Evolutionary conservation across 2,113 vertebrate genomes (phyloP).

Genomic region (Myotis brandtii): DNA sequence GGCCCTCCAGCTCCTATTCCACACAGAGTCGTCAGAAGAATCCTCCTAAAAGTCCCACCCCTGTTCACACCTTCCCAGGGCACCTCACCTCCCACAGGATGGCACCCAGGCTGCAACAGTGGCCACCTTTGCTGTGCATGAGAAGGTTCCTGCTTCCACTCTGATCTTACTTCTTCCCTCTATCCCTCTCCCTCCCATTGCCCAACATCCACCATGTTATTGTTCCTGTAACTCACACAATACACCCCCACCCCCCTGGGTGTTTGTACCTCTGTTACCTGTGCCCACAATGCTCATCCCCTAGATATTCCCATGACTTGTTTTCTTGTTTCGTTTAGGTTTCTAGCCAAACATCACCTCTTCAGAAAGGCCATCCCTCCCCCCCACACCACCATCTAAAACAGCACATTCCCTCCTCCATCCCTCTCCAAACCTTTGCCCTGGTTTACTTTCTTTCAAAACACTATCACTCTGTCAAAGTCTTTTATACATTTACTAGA

Average conservation of each 20-base stretch:
- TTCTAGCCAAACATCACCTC: not conserved
- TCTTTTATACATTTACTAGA: not conserved
- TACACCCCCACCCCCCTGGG: not conserved
- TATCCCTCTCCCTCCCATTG: not conserved
- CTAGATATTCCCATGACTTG: not conserved
- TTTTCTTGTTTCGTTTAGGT: not conserved
- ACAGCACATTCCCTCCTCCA: not conserved
- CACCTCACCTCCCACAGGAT: fast-evolving
- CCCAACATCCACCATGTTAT: not conserved
- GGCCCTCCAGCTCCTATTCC: not conserved
- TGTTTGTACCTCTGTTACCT: not conserved
- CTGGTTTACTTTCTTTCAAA: not conserved
- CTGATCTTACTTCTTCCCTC: not conserved
- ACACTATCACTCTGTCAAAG: not conserved
- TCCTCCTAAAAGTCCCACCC: not conserved
- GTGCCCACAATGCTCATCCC: not conserved
- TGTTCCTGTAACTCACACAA: not conserved
- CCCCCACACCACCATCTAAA: not conserved
- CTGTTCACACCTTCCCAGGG: not conserved
- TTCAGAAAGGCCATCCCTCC: not conserved
- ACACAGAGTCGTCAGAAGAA: not conserved
- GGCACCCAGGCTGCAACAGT: not conserved
- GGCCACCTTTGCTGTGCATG: not conserved
- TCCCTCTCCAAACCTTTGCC: not conserved
- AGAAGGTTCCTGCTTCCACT: not conserved